Conservation (phyloP, 2,797 vertebrate species). For the Melanotaenia trifasciata region DNA sequence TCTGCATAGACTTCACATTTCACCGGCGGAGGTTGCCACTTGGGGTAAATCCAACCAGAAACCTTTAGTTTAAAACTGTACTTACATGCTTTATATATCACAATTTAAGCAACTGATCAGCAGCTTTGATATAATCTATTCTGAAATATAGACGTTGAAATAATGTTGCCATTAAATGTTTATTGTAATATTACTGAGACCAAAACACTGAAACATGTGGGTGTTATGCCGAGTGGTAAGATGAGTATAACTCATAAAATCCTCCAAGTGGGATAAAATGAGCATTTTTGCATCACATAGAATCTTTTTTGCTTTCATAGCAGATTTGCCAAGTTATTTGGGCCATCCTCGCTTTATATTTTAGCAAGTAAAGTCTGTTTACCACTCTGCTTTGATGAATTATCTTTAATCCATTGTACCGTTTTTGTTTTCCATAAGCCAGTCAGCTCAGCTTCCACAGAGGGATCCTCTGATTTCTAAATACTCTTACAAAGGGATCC, state of each 20-base stretch:
- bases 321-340: background rate
- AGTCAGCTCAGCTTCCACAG: constrained; percentile 6
- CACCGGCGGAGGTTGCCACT: too few relatives aligned
- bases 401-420: background rate
- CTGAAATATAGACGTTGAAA: background rate
- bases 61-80: background rate
- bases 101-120: background rate
- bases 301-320: background rate
- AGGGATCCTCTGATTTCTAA: background rate
- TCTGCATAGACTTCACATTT: too few relatives aligned
- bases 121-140: background rate
- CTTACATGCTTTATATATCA: background rate
- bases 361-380: background rate
- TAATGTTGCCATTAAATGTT: constrained; percentile 12
- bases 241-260: constrained; percentile 28
- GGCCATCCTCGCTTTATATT: background rate
- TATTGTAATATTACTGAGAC: constrained; percentile 8
- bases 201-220: constrained; percentile 25
- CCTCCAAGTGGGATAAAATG: constrained; percentile 19
- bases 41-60: too few relatives aligned
- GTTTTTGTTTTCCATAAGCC: background rate
- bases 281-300: constrained; percentile 3
- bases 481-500: constrained; percentile 1
- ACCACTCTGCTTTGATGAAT: background rate
- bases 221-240: constrained; percentile 14